These are phyloP conservation scores for Phaonia tiefii DNA, from an alignment of 2,888 invertebrate genomes.

Conservation along the genomic window DNA sequence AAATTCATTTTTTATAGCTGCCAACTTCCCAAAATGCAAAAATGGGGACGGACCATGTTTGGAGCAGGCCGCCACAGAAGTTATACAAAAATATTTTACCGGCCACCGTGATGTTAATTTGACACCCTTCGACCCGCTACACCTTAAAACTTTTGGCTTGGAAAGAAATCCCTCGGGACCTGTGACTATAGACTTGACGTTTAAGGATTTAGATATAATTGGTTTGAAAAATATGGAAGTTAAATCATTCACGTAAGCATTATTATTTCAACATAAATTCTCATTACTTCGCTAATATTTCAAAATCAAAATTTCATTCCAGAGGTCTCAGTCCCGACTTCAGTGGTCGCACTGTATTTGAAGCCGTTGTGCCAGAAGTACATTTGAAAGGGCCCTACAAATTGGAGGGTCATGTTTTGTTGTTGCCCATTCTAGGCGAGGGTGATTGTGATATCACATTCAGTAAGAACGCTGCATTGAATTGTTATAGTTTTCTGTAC, in stretches of 20 bases:
- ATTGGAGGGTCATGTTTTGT: slow-evolving; percentile 73
- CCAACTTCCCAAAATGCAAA: slow-evolving; percentile 71
- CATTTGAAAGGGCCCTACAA: slow-evolving; percentile 73
- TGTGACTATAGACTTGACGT: slow-evolving; percentile 75
- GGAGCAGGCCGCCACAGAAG: slow-evolving; percentile 62
- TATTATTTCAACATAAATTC: too few relatives aligned
- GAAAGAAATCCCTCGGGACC: slow-evolving; percentile 74
- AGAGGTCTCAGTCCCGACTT: slow-evolving; percentile 73
- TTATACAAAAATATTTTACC: slow-evolving; percentile 67
- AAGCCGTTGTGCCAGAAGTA: slow-evolving; percentile 70
- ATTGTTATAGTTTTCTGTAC: too few relatives aligned
- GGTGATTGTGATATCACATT: slow-evolving; percentile 62
- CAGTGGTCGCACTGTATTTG: slow-evolving; percentile 67
- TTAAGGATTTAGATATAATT: slow-evolving; percentile 73
- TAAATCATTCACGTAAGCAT: slow-evolving; percentile 50
- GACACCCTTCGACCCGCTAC: slow-evolving; percentile 75
- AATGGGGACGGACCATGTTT: slow-evolving; percentile 70
- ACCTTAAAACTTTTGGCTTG: slow-evolving; percentile 72
- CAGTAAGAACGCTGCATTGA: too few relatives aligned
- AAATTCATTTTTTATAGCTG: slow-evolving; percentile 17
- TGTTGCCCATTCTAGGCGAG: slow-evolving; percentile 74
- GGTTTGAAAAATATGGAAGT: slow-evolving; percentile 71
- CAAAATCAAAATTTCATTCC: slow-evolving; percentile 7
- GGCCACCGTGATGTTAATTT: slow-evolving; percentile 74
- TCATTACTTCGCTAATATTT: too few relatives aligned